Base-by-base conservation (phyloP, 30 jellyfish, hydroid and myxozoan genomes). In the Rhopilema esculentum region DNA sequence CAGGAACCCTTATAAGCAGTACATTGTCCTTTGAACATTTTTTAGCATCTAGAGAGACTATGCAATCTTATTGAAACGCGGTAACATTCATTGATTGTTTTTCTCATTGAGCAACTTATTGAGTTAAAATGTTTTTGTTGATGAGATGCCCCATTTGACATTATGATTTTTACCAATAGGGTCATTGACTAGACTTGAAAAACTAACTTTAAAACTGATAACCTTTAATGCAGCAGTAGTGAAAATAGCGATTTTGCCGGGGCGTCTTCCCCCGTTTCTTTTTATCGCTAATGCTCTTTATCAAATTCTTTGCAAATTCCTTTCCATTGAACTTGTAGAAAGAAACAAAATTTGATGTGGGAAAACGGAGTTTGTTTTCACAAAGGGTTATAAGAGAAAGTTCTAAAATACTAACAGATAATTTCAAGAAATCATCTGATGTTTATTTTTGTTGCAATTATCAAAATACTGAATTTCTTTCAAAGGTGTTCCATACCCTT, bases 241-340 rank as follows among this genome's bases (percentile, higher is more conserved):
- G 86, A 20, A 75, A 23, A 50, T 75, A 75, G 30, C 86, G 86
- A 25, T 25, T 75, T 75, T 40, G 86, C 75, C 75, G 30, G 78
- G 86, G 86, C 78, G 32, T 50, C 78, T 75, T 75, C 71, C 75
- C 62, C 32, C 75, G 27, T 27, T 49, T 31, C 49, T 23, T 22
- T 40, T 50, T 75, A 16, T 22, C 26, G 28, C 49, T 72, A 30
- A 75, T 27, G 62, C 86, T 49, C 21, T 25, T 27, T 75, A 22
- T 26, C 32, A 75, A 49, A 49, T 75, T 49, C 83, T 20, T 49
- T 75, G 27, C 27, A 27, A 75, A 49, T 49, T 25, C 32, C 21
- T 75, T 8, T 20, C 86, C 86, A 75, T 75, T 72, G 49, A 16
- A 75, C 26, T 82, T 75, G 49, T 22, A 75, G 12, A 27, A 16